Evolutionary conservation across 2,797 vertebrate species (phyloP), one percentile per base, ranked within the genome.

Genomic region (Stomatorhinus walkeri): DNA sequence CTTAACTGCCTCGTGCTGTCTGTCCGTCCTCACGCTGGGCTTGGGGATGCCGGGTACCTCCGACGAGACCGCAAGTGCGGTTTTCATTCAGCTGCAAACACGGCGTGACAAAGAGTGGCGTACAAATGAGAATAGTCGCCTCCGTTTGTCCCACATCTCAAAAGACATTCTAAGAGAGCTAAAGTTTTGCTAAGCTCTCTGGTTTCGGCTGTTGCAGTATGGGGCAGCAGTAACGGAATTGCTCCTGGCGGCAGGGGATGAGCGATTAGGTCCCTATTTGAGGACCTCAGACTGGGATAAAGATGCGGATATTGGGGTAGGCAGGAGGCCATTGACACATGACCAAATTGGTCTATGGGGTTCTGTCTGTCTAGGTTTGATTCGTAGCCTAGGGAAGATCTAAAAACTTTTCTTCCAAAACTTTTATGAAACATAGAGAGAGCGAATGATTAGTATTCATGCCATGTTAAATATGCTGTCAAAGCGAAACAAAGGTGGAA

Each of bases 401-500:
- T 83, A n/a, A 83, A 83, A 83, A 83, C 14, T 48, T 48, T 22
- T n/a, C 8, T 43, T 79, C 36, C 5, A 79, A 43, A 40, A 79
- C 40, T 79, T 79, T 72, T 12, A 36, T 40, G 36, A 16, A 79
- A 79, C 40, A 19, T 36, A n/a, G 36, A 40, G 68, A 16, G 40
- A n/a, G 72, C 7, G 14, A 0, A 43, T 19, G 32, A 76, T 76
- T 76, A 79, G 40, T 79, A 79, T 79, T 79, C 32, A 79, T 79
- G 36, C 14, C 40, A 43, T 43, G 72, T 43, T 79, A 79, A 79
- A 79, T 79, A 79, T 9, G 72, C 72, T 19, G 16, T 79, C 72
- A 40, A 79, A 43, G 72, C 19, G 72, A 79, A 79, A 79, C 72
- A 79, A 79, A 79, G 72, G 72, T 79, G 40, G 72, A 79, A 79